Conservation (phyloP, 2,113 vertebrate species). For the Lagopus muta region DNA sequence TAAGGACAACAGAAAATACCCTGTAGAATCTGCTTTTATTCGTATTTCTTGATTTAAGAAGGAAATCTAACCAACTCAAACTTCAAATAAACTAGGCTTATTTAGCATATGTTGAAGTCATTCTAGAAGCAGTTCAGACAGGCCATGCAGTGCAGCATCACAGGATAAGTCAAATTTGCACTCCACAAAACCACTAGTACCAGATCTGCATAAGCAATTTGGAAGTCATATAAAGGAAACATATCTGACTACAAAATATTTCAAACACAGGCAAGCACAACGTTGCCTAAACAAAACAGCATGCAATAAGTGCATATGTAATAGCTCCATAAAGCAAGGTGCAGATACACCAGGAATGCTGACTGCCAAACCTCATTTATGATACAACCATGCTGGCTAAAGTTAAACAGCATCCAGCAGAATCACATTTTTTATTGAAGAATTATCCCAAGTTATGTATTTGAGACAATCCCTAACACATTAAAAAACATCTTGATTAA, state of each 20-base stretch:
- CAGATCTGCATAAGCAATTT: not conserved
- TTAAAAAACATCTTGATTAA: not conserved
- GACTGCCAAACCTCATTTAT: not conserved
- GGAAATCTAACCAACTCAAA: not conserved
- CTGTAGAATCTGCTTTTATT: not conserved
- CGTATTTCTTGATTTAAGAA: not conserved
- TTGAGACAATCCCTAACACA: not conserved
- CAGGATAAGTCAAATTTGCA: not conserved
- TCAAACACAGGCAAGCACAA: not conserved
- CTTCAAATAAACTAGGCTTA: not conserved
- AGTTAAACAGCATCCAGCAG: not conserved
- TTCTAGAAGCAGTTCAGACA: not conserved
- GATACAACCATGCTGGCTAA: not conserved
- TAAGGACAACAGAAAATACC: not conserved
- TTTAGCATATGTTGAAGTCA: not conserved
- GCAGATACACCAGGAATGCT: not conserved
- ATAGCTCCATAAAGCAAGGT: not conserved
- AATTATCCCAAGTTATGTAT: not conserved
- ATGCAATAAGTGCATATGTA: not conserved
- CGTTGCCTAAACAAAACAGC: not conserved
- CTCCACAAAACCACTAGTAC: not conserved
- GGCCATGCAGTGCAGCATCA: not conserved
- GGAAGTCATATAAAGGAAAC: not conserved
- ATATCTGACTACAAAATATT: not conserved
- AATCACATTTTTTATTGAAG: not conserved